Evolutionary conservation across 2,797 vertebrate species (phyloP).

Genomic region (Phoeniculus purpureus): DNA sequence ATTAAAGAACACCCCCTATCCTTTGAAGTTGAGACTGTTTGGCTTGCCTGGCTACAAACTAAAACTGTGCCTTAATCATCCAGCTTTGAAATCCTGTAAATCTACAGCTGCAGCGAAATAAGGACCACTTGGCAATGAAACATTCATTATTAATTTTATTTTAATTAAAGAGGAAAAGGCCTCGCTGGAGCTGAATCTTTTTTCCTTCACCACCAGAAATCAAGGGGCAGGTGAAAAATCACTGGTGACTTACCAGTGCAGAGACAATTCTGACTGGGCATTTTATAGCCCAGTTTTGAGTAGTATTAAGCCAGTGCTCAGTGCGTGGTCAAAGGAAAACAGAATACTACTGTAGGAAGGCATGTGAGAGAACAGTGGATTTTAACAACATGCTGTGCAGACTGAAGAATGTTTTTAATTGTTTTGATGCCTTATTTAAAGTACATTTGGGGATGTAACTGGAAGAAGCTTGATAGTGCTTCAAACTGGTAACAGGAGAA

Average conservation of each 20-base stretch:
- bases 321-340: background rate
- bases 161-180: background rate
- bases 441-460: background rate
- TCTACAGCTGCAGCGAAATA: conserved; percentile 21
- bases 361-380: background rate
- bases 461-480: background rate
- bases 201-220: background rate
- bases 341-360: background rate
- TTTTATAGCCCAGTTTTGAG: background rate
- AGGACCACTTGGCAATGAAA: conserved; percentile 22
- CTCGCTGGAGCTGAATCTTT: background rate
- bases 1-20: conserved; percentile 16
- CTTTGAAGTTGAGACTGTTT: conserved; percentile 49
- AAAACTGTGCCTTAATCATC: conserved; percentile 32
- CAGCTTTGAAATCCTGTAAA: conserved; percentile 51
- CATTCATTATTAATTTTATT: background rate
- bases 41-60: conserved; percentile 23
- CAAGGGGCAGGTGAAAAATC: background rate
- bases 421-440: background rate
- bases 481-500: background rate
- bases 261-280: background rate
- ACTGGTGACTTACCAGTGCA: background rate
- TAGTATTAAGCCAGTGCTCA: background rate
- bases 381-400: background rate
- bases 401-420: background rate